Conservation (phyloP, 2,113 vertebrate genomes). For the Chamaea fasciata region DNA sequence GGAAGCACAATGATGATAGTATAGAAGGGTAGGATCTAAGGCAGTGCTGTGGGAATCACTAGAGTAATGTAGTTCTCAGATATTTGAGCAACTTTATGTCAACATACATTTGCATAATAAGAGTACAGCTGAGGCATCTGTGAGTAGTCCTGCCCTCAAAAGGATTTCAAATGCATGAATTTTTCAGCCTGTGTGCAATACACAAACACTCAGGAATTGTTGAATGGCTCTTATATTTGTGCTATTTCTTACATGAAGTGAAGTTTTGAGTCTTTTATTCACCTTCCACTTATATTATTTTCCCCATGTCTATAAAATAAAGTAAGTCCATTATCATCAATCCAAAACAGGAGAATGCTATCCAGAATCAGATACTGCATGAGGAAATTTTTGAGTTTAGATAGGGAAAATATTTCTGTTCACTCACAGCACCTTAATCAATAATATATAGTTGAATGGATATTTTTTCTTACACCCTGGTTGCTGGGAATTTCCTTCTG, state of each 20-base stretch:
- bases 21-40: not conserved
- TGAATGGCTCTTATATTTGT: not conserved
- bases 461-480: not conserved
- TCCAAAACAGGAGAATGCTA: not conserved
- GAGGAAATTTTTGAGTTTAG: not conserved
- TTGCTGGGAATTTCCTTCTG: not conserved
- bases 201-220: not conserved
- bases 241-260: not conserved
- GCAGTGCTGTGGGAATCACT: not conserved
- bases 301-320: not conserved
- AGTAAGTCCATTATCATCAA: not conserved
- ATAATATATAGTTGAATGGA: not conserved
- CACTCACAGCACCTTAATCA: not conserved
- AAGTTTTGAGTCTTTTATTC: not conserved
- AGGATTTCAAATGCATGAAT: not conserved
- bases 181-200: not conserved
- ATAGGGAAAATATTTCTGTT: not conserved
- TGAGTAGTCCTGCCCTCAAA: not conserved
- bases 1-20: not conserved
- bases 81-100: not conserved
- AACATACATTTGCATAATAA: conserved; percentile 18
- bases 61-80: not conserved
- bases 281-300: not conserved
- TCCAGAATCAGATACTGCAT: not conserved
- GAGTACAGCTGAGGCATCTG: conserved; percentile 6